Conservation (phyloP, 2,113 vertebrate genomes). For the Chrysemys picta region DNA sequence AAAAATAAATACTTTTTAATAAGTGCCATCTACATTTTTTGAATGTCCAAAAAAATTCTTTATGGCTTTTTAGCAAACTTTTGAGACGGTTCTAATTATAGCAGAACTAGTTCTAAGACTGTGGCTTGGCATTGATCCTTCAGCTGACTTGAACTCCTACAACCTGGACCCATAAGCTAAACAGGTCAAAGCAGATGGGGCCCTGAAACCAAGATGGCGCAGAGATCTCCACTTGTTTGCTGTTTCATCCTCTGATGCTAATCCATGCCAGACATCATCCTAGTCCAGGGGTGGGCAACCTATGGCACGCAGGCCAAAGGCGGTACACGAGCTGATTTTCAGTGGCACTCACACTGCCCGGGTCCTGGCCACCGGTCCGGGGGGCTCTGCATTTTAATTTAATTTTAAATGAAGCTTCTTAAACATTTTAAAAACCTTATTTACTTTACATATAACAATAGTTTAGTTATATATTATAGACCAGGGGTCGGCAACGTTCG, state of each 20-base stretch:
- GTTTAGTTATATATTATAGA: too few relatives aligned
- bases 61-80: conserved; percentile 12
- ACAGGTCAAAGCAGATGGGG: not conserved
- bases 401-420: too few relatives aligned
- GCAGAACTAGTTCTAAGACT: not conserved
- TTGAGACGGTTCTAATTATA: not conserved
- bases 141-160: not conserved
- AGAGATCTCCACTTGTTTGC: not conserved
- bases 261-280: not conserved
- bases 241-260: not conserved
- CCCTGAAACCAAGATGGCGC: conserved; percentile 27
- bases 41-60: conserved; percentile 55
- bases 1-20: conserved; percentile 55
- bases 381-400: too few relatives aligned
- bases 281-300: too few relatives aligned
- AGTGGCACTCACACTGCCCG: too few relatives aligned
- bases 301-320: too few relatives aligned
- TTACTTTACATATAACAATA: too few relatives aligned
- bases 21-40: conserved; percentile 17
- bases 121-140: not conserved
- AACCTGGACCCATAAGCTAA: not conserved
- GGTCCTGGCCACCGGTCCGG: too few relatives aligned
- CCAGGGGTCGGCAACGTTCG: too few relatives aligned
- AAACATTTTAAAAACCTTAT: too few relatives aligned
- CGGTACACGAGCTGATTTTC: too few relatives aligned